Evolutionary conservation across 1,140 invertebrate genomes (phyloP).

Genomic region (Pachyrhynchus sulphureomaculatus): DNA sequence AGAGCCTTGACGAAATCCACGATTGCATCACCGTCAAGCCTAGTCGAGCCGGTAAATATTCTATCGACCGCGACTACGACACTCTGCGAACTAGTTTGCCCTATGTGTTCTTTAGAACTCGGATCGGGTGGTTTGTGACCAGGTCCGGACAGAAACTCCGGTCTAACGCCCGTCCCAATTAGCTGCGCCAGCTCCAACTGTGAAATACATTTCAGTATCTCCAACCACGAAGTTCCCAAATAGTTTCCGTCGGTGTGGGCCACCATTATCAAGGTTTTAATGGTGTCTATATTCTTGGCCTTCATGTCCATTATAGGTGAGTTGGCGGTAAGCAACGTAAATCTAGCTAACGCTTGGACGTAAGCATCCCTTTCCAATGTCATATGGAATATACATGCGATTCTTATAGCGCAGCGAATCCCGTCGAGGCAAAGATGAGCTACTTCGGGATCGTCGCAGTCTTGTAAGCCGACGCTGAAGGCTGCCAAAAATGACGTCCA

Average conservation of each 20-base stretch:
- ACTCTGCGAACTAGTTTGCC: constrained; percentile 97
- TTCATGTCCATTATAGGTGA: constrained; percentile 99
- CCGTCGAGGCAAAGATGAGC: constrained; percentile 93
- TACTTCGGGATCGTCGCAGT: constrained; percentile 95
- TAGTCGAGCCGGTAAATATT: constrained; percentile 96
- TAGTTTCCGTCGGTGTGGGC: constrained; percentile 98
- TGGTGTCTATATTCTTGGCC: constrained; percentile 99
- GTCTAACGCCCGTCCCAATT: constrained; percentile 89
- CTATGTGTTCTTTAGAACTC: constrained; percentile 59
- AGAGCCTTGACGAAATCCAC: constrained; percentile 97
- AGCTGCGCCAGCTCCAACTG: constrained; percentile 97
- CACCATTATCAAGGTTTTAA: constrained; percentile 97
- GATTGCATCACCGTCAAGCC: constrained; percentile 96
- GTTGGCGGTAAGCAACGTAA: constrained; percentile 92
- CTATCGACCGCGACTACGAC: constrained; percentile 98
- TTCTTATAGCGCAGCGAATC: constrained; percentile 93
- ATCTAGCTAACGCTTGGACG: constrained; percentile 94
- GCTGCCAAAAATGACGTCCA: constrained; percentile 99
- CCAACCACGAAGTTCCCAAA: constrained; percentile 93
- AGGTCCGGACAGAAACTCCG: constrained; percentile 74
- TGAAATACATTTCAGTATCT: constrained; percentile 98
- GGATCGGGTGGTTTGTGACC: constrained; percentile 73
- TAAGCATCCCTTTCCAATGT: constrained; percentile 95
- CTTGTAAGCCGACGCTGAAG: constrained; percentile 96
- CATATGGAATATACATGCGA: constrained; percentile 98